Evolutionary conservation across 2,888 invertebrate species (phyloP).

Genomic region (Candidula unifasciata): DNA sequence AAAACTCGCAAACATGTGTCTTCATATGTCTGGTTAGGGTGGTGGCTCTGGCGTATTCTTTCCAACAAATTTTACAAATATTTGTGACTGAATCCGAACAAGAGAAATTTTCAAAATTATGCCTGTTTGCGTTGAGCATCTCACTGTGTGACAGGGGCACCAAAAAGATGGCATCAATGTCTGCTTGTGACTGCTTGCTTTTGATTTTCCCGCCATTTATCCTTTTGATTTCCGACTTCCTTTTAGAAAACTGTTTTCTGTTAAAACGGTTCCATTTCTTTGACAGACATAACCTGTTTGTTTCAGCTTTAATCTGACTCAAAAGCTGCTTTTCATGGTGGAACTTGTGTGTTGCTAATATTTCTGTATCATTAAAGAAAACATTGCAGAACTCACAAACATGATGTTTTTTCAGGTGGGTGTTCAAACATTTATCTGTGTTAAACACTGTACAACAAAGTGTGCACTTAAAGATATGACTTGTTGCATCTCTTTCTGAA

Average conservation of each 20-base stretch:
- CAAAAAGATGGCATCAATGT: constrained; percentile 6
- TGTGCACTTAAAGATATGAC: constrained; percentile 23
- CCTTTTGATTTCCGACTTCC: constrained; percentile 9
- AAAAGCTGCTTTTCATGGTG: constrained; percentile 27
- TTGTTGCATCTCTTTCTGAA: constrained; percentile 2
- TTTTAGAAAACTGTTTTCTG: constrained; percentile 19
- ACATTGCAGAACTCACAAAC: constrained; percentile 47
- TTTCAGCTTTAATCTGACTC: constrained; percentile 36
- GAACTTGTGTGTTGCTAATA: constrained; percentile 28
- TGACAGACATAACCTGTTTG: constrained; percentile 4
- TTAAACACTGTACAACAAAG: constrained; percentile 38
- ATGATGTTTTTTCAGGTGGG: constrained; percentile 34
- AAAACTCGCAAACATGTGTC: constrained; percentile 48
- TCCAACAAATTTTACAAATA: constrained; percentile 46
- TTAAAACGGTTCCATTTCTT: constrained; percentile 23
- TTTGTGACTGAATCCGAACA: constrained; percentile 32
- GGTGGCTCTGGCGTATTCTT: constrained; percentile 46
- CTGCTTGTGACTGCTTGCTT: not conserved
- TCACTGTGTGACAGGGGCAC: constrained; percentile 44
- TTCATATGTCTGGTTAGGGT: constrained; percentile 51
- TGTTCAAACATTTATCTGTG: constrained; percentile 13
- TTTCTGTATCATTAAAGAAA: constrained; percentile 31
- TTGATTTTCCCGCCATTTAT: constrained; percentile 34
- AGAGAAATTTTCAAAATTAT: constrained; percentile 40
- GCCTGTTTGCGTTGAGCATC: constrained; percentile 43